Base-by-base conservation (phyloP, 2,113 vertebrate genomes). In the Ellobius talpinus region DNA sequence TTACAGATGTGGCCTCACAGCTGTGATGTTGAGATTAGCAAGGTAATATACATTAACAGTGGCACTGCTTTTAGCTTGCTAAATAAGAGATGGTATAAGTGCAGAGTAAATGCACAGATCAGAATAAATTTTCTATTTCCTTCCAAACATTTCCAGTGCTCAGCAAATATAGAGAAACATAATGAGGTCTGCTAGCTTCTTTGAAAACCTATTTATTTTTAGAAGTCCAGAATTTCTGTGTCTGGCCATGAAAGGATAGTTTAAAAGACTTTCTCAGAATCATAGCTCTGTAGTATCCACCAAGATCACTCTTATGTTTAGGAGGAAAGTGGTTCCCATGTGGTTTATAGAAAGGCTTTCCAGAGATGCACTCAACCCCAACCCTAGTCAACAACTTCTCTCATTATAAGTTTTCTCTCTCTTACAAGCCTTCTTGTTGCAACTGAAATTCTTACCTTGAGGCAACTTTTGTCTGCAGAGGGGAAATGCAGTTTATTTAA, bases 51-150 rank as follows among this genome's bases (percentile, higher is more conserved):
- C 29, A 88, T 81, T 94, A 96, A 81, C 58, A 90, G 0, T 92
- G 74, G 47, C 17, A 79, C 36, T 87, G 17, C 68, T 81, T 92
- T 92, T 52, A 95, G 86, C 31, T 96, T 89, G 29, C 63, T 95
- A 95, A 96, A 61, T 96, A 92, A 95, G 50, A 92, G n/a, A 89
- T 92, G 36, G 42, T 81, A 21, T 55, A 92, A 94, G 74, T 93
- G 65, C 86, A 95, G 70, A 88, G 88, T 39, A 84, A 96, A 89
- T 85, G 50, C 50, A 85, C n/a, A 96, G 81, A 85, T 93, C 42
- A 96, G 70, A 76, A 96, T 95, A 87, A 96, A 88, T 95, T 96
- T 95, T 92, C 45, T 93, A 65, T 92, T 95, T 90, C 76, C 47
- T 93, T 81, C 76, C 33, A 88, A 92, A 90, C 12, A 55, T 91